Percentiles rank a stretch among this genome's conserved stretches.
Conservation (phyloP, 2,888 invertebrate species). For the Helobdella robusta region DNA sequence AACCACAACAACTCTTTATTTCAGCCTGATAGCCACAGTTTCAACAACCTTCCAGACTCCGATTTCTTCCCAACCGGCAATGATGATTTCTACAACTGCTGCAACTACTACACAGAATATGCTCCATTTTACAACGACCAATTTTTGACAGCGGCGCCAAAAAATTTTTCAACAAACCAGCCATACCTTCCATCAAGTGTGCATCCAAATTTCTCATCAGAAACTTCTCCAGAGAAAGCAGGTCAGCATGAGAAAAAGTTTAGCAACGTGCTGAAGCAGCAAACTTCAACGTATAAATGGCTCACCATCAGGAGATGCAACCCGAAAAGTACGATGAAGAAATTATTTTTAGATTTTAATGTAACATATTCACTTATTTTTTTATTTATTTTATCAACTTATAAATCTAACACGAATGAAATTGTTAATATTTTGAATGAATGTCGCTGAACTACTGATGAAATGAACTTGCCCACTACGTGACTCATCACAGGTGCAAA, state of each 20-base stretch:
- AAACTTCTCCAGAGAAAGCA: neutral
- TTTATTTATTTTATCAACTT: too few species aligned
- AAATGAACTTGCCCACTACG: too few species aligned
- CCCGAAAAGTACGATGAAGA: slow-evolving; percentile 9
- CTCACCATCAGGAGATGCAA: slow-evolving; percentile 21
- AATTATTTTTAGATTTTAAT: neutral
- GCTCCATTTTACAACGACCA: neutral
- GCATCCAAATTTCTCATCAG: too few species aligned
- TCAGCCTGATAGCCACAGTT: neutral
- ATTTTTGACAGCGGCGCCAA: too few species aligned
- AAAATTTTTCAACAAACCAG: too few species aligned
- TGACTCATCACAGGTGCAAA: too few species aligned
- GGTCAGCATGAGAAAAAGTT: neutral
- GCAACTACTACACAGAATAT: neutral
- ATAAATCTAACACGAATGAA: neutral
- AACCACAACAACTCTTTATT: neutral
- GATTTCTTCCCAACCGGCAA: neutral
- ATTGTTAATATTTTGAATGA: neutral
- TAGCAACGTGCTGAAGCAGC: neutral
- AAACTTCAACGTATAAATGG: slow-evolving; percentile 18
- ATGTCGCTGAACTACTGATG: neutral
- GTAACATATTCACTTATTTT: neutral
- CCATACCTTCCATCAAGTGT: too few species aligned
- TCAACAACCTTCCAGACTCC: neutral
- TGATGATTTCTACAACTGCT: slow-evolving; percentile 8